A percentile compares a stretch with the other conserved stretches of the same genome.
These are phyloP conservation scores for Vidua chalybeata DNA, from an alignment of 2,113 vertebrate species.

Conservation along the genomic window DNA sequence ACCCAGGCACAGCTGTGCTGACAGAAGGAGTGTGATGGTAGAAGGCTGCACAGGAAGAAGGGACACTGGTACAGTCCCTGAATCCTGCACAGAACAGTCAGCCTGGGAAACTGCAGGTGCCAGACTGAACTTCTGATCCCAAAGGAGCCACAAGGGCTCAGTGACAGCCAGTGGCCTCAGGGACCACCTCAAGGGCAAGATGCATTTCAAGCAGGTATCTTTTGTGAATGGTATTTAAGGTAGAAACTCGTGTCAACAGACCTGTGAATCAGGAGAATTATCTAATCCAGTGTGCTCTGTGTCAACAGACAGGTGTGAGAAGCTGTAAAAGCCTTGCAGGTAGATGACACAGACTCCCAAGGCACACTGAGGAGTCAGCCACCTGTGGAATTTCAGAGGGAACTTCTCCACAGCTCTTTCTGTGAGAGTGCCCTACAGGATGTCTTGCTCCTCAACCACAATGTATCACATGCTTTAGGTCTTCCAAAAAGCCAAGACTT, in stretches of 20 bases:
- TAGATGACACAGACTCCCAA: no score
- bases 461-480: neutral
- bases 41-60: neutral
- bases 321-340: neutral
- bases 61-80: fast-evolving
- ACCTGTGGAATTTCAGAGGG: neutral
- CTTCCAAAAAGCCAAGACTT: neutral
- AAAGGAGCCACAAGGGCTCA: neutral
- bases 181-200: neutral
- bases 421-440: neutral
- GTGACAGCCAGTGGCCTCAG: neutral
- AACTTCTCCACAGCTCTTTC: neutral
- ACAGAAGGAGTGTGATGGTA: neutral
- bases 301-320: neutral
- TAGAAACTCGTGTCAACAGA: neutral
- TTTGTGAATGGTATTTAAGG: neutral
- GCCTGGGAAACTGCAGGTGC: neutral
- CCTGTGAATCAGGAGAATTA: neutral
- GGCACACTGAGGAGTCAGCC: neutral
- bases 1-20: neutral
- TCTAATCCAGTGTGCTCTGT: neutral
- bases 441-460: neutral
- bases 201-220: neutral
- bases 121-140: neutral
- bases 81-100: neutral